Percentiles rank a stretch among this genome's conserved stretches.
Conservation (phyloP, 2,888 invertebrate genomes). For the Acronicta leporina region DNA sequence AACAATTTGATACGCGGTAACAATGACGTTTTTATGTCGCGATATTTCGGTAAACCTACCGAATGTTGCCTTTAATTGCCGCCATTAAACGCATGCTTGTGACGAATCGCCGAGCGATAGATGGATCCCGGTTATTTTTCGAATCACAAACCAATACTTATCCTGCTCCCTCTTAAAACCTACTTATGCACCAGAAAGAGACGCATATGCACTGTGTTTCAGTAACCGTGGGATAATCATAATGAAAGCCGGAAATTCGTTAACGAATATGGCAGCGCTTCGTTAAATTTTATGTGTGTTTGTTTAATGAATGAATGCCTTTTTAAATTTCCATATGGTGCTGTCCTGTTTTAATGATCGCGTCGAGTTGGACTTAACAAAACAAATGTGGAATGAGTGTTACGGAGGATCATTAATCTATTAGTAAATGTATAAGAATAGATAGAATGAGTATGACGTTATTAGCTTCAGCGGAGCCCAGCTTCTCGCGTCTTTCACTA, state of each 20-base stretch:
- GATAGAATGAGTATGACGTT: constrained; percentile 65
- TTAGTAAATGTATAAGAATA: constrained; percentile 58
- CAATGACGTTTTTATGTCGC: constrained; percentile 83
- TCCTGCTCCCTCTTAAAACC: constrained; percentile 60
- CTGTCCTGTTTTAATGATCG: constrained; percentile 67
- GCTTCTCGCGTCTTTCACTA: constrained; percentile 73
- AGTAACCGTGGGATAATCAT: constrained; percentile 74
- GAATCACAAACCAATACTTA: constrained; percentile 52
- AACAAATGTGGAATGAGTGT: constrained; percentile 59
- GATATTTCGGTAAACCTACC: constrained; percentile 82
- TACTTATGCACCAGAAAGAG: constrained; percentile 63
- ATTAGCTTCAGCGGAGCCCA: constrained; percentile 66
- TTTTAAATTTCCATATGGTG: constrained; percentile 83
- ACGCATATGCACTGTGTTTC: constrained; percentile 58
- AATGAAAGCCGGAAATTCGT: constrained; percentile 86
- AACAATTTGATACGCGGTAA: constrained; percentile 85
- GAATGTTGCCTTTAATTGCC: constrained; percentile 83
- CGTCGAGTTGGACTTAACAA: constrained; percentile 60
- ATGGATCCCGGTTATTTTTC: constrained; percentile 67
- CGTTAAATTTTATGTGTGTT: constrained; percentile 87
- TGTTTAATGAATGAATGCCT: constrained; percentile 86
- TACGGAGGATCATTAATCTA: constrained; percentile 61
- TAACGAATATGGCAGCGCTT: constrained; percentile 85
- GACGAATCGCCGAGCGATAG: constrained; percentile 81
- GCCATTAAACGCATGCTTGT: constrained; percentile 82